phyloP scores from a whole-genome alignment of 2,797 vertebrate genomes.

The Rhadinocentrus ornatus region DNA sequence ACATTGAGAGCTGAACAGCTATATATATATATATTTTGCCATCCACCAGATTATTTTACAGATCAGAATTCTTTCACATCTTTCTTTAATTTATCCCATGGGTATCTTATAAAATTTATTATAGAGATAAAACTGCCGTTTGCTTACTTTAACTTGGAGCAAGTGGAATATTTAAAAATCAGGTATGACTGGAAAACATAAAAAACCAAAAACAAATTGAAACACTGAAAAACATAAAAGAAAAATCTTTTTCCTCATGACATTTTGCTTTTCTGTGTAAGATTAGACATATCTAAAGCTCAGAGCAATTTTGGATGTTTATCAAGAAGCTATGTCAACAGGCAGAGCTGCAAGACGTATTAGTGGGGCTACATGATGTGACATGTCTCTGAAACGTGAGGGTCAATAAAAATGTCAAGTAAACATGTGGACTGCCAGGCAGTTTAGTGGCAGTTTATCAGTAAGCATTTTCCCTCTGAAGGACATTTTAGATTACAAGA shows the following conservation, averaged over 20 bases:
- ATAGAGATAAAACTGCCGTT: neutral
- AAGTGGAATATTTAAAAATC: neutral
- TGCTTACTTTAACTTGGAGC: neutral
- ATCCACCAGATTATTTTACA: neutral
- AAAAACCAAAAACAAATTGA: neutral
- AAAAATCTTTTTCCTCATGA: conserved; percentile 14
- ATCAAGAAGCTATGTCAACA: conserved; percentile 58
- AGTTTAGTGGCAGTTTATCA: conserved; percentile 21
- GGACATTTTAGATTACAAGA: conserved; percentile 58
- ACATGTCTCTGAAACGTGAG: conserved; percentile 48
- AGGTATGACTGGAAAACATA: too few relatives aligned
- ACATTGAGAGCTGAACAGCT: neutral
- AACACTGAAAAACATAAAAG: conserved; percentile 4
- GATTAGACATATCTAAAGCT: conserved; percentile 26
- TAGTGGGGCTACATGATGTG: conserved; percentile 52
- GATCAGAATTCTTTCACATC: neutral
- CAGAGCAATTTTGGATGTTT: conserved; percentile 53
- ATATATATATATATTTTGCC: neutral
- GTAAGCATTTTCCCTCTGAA: neutral
- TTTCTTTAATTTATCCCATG: neutral
- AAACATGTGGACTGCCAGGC: conserved; percentile 30
- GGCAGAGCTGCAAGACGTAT: conserved; percentile 45
- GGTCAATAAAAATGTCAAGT: conserved; percentile 27
- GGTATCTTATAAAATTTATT: neutral
- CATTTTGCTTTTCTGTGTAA: conserved; percentile 14